Base-by-base conservation (phyloP, 1,140 invertebrate species). In the Theocolax elegans region DNA sequence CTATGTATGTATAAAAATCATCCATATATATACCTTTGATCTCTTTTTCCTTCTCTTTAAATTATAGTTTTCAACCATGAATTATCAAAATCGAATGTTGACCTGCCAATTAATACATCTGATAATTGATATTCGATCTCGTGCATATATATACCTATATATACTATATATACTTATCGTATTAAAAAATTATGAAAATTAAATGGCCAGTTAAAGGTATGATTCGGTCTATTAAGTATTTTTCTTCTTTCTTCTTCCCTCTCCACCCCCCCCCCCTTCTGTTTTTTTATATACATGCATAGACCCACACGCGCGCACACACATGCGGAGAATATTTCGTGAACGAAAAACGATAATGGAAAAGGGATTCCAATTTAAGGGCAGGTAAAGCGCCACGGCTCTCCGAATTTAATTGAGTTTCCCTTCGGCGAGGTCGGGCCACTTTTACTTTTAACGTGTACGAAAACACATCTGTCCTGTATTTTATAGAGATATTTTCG, bases 391-490 rank as follows among this genome's bases (percentile, higher is more conserved):
- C 49, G 48, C 58, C 35, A 42, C 19, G 31, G 49, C 44, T 46
- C 48, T 62, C 59, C 59, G 46, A 69, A 70, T 63, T 70, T 63
- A 70, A 70, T 70, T 44, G 49, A 56, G 59, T 70, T 56, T 63
- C 48, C 59, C 59, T 56, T 63, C 59, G 67, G 67, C 59, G 67
- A 63, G 59, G 59, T 63, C 67, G 29, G 46, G 23, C 29, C 49
- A 70, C 35, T 68, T 68, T 68, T 60, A 51, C 56, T 19, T 15
- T 40, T 67, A 67, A 59, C 40, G 53, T 40, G 27, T 35, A 67
- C 64, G 42, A 58, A 46, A 58, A 67, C 27, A 67, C 51, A 67
- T 46, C 64, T 58, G 64, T 67, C 40, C 3, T 31, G 40, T 58
- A 40, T 65, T 35, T 35, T 1, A 27, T 0, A 35, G 54, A 12